Evolutionary conservation across 2,888 invertebrate genomes (phyloP), one percentile per base, ranked within the genome.

Genomic region (Sarcophaga caerulescens): DNA sequence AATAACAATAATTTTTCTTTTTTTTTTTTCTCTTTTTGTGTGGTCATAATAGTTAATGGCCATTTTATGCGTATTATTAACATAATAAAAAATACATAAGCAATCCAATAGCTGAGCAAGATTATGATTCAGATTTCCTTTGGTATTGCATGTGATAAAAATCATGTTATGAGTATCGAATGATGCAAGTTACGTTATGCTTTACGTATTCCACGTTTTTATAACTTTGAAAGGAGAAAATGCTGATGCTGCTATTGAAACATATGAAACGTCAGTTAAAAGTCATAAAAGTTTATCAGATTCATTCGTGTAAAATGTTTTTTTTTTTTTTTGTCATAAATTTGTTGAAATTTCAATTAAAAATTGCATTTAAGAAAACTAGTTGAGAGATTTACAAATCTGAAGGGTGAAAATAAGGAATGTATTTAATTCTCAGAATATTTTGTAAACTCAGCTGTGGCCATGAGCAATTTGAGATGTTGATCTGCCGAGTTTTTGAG

Each of bases 61-160:
- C 89, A 89, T 90, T 89, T 88, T 89, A 89, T 90, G 89, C 91
- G 89, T 89, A 92, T 92, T 92, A 92, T 92, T 92, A 92, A 90
- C 92, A 92, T 92, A 92, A 92, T 91, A 91, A 92, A 91, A 92
- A 91, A 89, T 78, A 69, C 59, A 80, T 77, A 68, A 73, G 47
- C 35, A 63, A 78, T 65, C n/a, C 23, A 74, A 45, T 45, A 44
- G 44, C 45, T 17, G 17, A 59, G 35, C 57, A 59, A 23, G 66
- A 63, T 66, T 68, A 57, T 59, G 25, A 5, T 25, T 19, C 25
- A 2, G 47, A 78, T 70, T 69, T 77, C 45, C 23, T 59, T 23
- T 66, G 1, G 17, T 6, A 66, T 68, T 12, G 19, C 47, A 47
- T 70, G 1, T 10, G 25, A 60, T n/a, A 62, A 60, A 69, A 57